Evolutionary conservation across 2,113 vertebrate species (phyloP).

Genomic region (Lycaon pictus): DNA sequence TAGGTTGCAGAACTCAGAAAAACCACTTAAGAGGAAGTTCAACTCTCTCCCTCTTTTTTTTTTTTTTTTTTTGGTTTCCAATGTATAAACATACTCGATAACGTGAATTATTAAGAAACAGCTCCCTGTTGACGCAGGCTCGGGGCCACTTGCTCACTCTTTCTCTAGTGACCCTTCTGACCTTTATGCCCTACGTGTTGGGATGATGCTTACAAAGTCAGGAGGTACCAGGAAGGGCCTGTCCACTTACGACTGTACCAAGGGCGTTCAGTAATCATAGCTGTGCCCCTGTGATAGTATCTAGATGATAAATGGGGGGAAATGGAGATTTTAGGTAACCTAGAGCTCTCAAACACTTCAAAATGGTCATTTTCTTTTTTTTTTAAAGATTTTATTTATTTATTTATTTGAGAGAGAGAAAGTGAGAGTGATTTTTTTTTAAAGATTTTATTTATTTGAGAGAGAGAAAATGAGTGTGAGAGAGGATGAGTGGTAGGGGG

Average conservation of each 20-base stretch:
- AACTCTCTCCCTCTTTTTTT: background rate
- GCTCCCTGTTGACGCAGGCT: background rate
- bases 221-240: background rate
- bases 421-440: background rate
- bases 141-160: background rate
- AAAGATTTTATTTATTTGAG: background rate
- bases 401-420: background rate
- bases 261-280: background rate
- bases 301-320: background rate
- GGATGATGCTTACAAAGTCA: background rate
- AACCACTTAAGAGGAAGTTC: conserved; percentile 10
- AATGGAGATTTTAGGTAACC: background rate
- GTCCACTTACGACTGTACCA: background rate
- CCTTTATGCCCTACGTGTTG: background rate
- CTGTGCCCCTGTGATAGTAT: background rate
- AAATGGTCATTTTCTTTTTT: background rate
- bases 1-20: conserved; percentile 38
- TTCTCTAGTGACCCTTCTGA: background rate
- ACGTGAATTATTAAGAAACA: background rate
- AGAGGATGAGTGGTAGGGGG: background rate
- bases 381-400: background rate
- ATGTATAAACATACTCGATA: background rate
- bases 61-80: background rate
- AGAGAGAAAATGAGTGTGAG: background rate
- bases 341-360: background rate